Evolutionary conservation across 2,888 invertebrate genomes (phyloP), one percentile per base, ranked within the genome.

Genomic region (Oscheius sp.): DNA sequence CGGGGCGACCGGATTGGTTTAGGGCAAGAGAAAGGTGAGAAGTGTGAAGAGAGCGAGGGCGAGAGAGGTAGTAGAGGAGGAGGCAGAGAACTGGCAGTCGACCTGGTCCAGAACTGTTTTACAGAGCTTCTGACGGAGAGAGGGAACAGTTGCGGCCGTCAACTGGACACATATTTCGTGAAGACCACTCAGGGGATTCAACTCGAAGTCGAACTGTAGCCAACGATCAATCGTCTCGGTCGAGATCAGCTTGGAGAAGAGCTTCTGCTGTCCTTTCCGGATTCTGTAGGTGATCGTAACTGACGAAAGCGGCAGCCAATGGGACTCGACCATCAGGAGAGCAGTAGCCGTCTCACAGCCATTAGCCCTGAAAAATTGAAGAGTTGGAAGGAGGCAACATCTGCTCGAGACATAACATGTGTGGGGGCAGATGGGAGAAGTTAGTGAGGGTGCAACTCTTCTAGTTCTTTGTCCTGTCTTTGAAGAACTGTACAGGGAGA

Each of bases 281-380:
- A 85, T 79, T 35, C 82, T 76, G 76, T 87, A 87, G 33, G 77
- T 83, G 60, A 86, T 68, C 53, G 75, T 79, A 33, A 86, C 76
- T n/a, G 79, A 81, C 7, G 84, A 59, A 3, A 74, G 74, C n/a
- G 82, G 68, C 1, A 84, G 79, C 85, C 85, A 87, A 47, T 80
- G 78, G n/a, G 84, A 80, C 48, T 85, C 85, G 10, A 87, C 78
- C 53, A 76, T 70, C n/a, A 87, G 72, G 47, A 87, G 74, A 51
- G 80, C 78, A 32, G 84, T 75, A 1, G 81, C 78, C 29, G 71
- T 76, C 50, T 82, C 78, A 74, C 87, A 87, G 11, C 77, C 79
- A 51, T 74, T 50, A 13, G 76, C 47, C 59, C 81, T 79, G 66
- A 35, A 76, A 51, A 60, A 33, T 60, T 60, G 29, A 29, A 53